phyloP scores from a whole-genome alignment of 2,797 vertebrate species.

The Pelodytes ibericus region DNA sequence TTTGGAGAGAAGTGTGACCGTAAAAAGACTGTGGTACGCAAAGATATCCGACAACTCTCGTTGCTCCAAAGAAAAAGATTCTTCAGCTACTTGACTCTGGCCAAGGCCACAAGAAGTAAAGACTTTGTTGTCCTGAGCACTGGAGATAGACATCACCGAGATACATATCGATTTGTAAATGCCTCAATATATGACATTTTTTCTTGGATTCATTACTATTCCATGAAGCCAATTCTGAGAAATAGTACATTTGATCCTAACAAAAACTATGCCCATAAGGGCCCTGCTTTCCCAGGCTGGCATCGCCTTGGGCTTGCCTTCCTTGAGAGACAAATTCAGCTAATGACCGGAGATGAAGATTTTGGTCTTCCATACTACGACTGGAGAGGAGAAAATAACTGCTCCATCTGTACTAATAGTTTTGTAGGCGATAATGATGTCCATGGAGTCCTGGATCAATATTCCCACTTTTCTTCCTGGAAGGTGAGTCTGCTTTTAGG shows the following conservation, averaged over 20 bases:
- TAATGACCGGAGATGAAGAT: conserved; percentile 22
- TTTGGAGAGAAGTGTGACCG: conserved; percentile 15
- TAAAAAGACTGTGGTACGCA: conserved; percentile 12
- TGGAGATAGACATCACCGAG: conserved; percentile 16
- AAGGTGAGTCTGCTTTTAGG: conserved; percentile 14
- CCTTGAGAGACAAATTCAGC: conserved; percentile 30
- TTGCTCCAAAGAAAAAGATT: background rate
- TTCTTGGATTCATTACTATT: conserved; percentile 38
- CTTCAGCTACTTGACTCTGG: conserved; percentile 34
- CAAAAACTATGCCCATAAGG: conserved; percentile 22
- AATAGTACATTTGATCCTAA: background rate
- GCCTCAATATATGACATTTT: conserved; percentile 27
- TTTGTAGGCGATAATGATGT: conserved; percentile 8
- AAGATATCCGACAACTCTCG: conserved; percentile 11
- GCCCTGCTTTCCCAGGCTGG: conserved; percentile 33
- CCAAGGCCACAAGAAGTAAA: conserved; percentile 28
- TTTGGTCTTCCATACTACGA: conserved; percentile 38
- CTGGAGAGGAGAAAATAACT: conserved; percentile 38
- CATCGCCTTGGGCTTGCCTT: conserved; percentile 28
- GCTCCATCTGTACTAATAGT: conserved; percentile 28
- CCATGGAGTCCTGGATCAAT: background rate
- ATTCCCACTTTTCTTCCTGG: conserved; percentile 22
- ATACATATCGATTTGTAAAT: conserved; percentile 22
- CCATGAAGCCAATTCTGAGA: conserved; percentile 25
- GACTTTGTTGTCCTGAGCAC: conserved; percentile 29